Evolutionary conservation across 2,113 vertebrate species (phyloP).

Genomic region (Cacatua alba): DNA sequence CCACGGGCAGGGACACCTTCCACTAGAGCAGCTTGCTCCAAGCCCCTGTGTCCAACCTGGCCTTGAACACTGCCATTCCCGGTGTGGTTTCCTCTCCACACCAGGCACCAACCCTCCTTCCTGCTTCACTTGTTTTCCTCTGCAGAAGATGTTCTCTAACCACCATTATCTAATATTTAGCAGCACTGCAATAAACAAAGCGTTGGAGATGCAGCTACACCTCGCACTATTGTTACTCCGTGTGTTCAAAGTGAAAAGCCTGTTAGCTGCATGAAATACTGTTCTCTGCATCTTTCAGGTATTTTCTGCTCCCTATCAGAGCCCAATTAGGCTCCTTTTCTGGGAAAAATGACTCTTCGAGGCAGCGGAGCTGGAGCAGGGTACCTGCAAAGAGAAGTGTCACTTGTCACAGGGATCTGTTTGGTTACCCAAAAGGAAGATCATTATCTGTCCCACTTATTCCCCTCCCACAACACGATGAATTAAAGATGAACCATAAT

Average conservation of each 20-base stretch:
- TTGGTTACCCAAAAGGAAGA: neutral
- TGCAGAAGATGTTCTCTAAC: neutral
- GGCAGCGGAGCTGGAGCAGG: accelerated
- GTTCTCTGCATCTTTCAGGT: neutral
- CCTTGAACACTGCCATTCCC: neutral
- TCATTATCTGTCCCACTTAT: neutral
- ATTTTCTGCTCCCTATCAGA: neutral
- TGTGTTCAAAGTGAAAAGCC: neutral
- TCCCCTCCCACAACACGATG: neutral
- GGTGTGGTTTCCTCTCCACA: neutral
- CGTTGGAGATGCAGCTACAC: neutral
- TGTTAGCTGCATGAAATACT: neutral
- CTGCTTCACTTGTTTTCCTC: neutral
- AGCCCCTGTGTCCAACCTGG: neutral
- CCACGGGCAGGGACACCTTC: neutral
- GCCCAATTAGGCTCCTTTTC: neutral
- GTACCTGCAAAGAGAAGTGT: neutral
- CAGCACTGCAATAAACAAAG: neutral
- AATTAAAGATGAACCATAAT: neutral
- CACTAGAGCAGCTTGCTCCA: neutral
- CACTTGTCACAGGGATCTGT: neutral
- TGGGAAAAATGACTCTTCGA: neutral
- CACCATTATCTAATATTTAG: neutral
- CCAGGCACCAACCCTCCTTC: neutral
- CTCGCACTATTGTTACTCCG: accelerated